A percentile compares a stretch with the other conserved stretches of the same genome.
phyloP scores from a whole-genome alignment of 1,140 invertebrate species.

The Drosophila malerkotliana region DNA sequence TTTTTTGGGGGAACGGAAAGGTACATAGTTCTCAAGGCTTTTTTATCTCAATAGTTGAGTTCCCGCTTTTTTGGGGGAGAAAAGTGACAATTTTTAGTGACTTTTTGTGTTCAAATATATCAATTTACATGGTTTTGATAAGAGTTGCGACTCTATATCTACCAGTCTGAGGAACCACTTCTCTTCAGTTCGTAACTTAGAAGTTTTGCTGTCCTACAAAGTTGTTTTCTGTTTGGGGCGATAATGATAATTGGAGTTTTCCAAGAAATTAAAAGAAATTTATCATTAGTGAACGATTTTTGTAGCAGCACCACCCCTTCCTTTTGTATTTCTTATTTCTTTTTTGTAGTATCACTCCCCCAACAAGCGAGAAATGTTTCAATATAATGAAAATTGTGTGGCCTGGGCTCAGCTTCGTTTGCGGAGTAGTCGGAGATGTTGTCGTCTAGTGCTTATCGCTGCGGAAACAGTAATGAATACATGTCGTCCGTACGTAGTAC shows the following conservation, averaged over 20 bases:
- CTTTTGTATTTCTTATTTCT: neutral
- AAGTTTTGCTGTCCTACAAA: conserved; percentile 34
- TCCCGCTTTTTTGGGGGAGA: conserved; percentile 7
- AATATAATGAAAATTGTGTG: conserved; percentile 67
- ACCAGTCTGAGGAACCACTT: conserved; percentile 48
- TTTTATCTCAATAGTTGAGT: conserved; percentile 16
- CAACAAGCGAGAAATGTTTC: conserved; percentile 50
- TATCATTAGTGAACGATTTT: conserved; percentile 70
- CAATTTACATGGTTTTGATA: conserved; percentile 71
- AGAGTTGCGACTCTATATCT: conserved; percentile 25
- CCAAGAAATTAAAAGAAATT: conserved; percentile 78
- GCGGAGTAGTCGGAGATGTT: conserved; percentile 42
- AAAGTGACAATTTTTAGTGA: conserved; percentile 60
- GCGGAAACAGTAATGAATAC: conserved; percentile 80
- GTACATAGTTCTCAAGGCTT: conserved; percentile 30
- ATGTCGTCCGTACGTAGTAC: conserved; percentile 57
- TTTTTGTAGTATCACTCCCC: conserved; percentile 11
- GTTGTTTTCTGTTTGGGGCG: conserved; percentile 58
- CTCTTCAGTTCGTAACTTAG: conserved; percentile 51
- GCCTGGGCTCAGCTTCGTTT: conserved; percentile 42
- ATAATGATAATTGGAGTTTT: conserved; percentile 80
- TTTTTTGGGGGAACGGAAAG: neutral
- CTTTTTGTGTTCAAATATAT: conserved; percentile 72
- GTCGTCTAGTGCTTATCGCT: conserved; percentile 70
- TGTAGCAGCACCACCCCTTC: conserved; percentile 9